Conservation (phyloP, 2,888 invertebrate genomes). For the Prosopocoilus inquinatus region DNA sequence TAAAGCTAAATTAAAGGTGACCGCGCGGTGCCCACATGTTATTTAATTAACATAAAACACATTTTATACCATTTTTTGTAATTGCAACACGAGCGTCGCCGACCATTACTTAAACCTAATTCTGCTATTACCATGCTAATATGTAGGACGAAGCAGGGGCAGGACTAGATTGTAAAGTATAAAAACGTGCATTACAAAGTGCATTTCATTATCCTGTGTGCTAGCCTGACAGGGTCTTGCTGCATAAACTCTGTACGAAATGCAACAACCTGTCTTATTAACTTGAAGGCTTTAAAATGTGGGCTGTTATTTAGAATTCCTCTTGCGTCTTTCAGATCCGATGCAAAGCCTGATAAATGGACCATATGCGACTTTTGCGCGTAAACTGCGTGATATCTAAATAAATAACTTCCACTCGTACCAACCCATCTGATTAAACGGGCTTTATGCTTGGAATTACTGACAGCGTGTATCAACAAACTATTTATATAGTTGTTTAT, state of each 20-base stretch:
- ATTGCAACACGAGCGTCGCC: not conserved
- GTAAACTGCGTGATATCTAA: not conserved
- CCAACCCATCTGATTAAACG: conserved; percentile 9
- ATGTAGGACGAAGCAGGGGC: conserved; percentile 30
- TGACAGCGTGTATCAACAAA: too few relatives aligned
- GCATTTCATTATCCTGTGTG: conserved; percentile 30
- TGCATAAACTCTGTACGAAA: conserved; percentile 19
- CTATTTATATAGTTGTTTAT: too few relatives aligned
- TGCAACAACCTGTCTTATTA: conserved; percentile 14
- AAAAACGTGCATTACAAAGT: conserved; percentile 29
- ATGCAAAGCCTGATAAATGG: not conserved
- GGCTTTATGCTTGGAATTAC: too few relatives aligned
- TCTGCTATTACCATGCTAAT: conserved; percentile 41
- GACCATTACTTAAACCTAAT: conserved; percentile 24
- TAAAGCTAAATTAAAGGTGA: too few relatives aligned
- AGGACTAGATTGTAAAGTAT: conserved; percentile 32
- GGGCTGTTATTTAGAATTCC: conserved; percentile 4
- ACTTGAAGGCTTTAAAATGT: conserved; percentile 10
- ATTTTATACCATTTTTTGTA: not conserved
- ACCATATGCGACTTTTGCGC: not conserved
- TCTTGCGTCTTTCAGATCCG: not conserved
- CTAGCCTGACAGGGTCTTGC: conserved; percentile 7
- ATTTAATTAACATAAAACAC: too few relatives aligned
- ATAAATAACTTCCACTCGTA: conserved; percentile 1
- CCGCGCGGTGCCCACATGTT: too few relatives aligned